Evolutionary conservation across 2,888 invertebrate species (phyloP).

Genomic region (Melanostoma mellinum): DNA sequence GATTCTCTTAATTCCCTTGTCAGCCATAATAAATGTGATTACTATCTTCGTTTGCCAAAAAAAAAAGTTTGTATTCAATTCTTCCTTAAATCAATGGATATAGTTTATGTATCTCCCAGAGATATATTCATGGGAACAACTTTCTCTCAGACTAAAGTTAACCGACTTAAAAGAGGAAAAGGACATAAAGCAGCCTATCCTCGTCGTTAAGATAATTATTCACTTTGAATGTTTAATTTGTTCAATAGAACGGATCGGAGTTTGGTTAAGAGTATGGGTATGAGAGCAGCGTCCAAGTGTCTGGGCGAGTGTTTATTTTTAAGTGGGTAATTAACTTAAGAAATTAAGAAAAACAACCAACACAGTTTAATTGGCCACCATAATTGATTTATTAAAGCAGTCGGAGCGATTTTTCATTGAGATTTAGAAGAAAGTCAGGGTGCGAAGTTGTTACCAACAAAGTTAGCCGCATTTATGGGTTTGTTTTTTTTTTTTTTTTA

Average conservation of each 20-base stretch:
- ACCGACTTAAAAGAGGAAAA: neutral
- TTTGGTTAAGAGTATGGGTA: neutral
- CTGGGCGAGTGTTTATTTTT: neutral
- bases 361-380: slow-evolving; percentile 8
- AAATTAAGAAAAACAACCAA: slow-evolving; percentile 17
- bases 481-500: no score
- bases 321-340: slow-evolving; percentile 22
- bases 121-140: slow-evolving; percentile 12
- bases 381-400: slow-evolving; percentile 11
- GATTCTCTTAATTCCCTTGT: neutral
- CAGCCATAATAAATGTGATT: neutral
- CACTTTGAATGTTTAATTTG: slow-evolving; percentile 16
- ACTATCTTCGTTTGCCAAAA: neutral
- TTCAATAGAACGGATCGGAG: slow-evolving; percentile 4
- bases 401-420: neutral
- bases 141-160: slow-evolving; percentile 4
- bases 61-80: neutral
- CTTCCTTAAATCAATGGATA: no score
- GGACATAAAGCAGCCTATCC: neutral
- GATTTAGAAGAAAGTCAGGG: neutral
- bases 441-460: slow-evolving; percentile 2
- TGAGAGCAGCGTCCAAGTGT: slow-evolving; percentile 2
- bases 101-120: no score
- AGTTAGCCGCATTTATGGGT: neutral
- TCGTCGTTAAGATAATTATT: slow-evolving; percentile 6